Conservation (phyloP, 1,140 invertebrate species). For the Zaprionus ghesquierei region DNA sequence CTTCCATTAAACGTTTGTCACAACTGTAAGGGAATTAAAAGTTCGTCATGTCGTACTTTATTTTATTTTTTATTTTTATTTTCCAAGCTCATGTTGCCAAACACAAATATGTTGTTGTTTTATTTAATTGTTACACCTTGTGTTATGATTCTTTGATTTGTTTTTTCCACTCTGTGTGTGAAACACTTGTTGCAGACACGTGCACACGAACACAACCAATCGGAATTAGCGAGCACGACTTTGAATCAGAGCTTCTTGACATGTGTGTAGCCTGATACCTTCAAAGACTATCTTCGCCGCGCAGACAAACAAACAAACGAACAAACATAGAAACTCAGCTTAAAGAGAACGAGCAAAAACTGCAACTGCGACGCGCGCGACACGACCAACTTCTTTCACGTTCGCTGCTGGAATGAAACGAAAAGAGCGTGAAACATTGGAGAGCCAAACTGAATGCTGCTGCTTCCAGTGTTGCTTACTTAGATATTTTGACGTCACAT, state of each 20-base stretch:
- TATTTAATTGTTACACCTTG: conserved; percentile 1
- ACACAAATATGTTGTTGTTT: not conserved
- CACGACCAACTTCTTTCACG: conserved; percentile 46
- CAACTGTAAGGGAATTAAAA: not conserved
- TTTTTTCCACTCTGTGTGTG: conserved; percentile 33
- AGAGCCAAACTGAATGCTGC: not conserved
- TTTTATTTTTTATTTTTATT: not conserved
- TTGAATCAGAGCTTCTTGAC: conserved; percentile 42
- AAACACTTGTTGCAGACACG: conserved; percentile 53
- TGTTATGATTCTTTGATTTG: conserved; percentile 27
- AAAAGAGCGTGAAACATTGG: conserved; percentile 2
- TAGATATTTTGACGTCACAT: not conserved
- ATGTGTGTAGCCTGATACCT: conserved; percentile 16
- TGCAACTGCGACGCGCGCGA: conserved; percentile 29
- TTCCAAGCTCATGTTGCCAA: not conserved
- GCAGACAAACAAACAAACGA: conserved; percentile 43
- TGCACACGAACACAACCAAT: conserved; percentile 3
- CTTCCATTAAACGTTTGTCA: not conserved
- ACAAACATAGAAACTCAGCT: conserved; percentile 34
- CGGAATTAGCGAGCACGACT: conserved; percentile 22
- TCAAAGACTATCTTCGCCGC: conserved; percentile 16
- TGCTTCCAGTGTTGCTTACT: not conserved
- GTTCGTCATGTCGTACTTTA: not conserved
- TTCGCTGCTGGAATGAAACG: conserved; percentile 46
- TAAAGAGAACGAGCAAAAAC: conserved; percentile 10